Conservation (phyloP, 2,113 vertebrate genomes). For the Elgaria multicarinata region DNA sequence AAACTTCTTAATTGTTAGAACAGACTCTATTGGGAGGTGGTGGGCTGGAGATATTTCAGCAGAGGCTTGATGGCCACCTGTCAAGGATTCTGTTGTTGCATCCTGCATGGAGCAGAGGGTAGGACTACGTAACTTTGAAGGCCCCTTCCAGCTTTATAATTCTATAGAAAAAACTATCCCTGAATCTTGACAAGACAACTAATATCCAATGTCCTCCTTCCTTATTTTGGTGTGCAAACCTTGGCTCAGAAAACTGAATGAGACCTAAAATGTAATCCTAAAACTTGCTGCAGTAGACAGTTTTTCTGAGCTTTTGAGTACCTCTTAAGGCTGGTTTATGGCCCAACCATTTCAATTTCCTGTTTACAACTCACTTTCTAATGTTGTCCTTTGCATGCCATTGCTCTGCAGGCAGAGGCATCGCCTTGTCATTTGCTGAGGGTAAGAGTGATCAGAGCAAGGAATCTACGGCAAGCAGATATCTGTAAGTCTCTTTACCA, state of each 20-base stretch:
- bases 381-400: neutral
- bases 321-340: neutral
- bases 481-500: conserved; percentile 56
- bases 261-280: neutral
- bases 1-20: neutral
- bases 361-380: neutral
- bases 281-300: neutral
- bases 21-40: neutral
- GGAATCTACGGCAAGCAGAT: conserved; percentile 65
- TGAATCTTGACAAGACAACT: neutral
- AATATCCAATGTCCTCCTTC: neutral
- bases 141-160: neutral
- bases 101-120: neutral
- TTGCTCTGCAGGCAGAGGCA: conserved; percentile 37
- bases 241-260: neutral
- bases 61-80: neutral
- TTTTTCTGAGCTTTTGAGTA: neutral
- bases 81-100: neutral
- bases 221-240: neutral
- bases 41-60: neutral
- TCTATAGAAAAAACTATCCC: neutral
- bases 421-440: conserved; percentile 66
- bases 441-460: conserved; percentile 69
- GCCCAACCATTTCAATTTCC: neutral
- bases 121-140: neutral